A percentile compares a stretch with the other conserved stretches of the same genome.
Evolutionary conservation across 1,140 invertebrate genomes (phyloP).

Genomic region (Sarcophaga peregrina): DNA sequence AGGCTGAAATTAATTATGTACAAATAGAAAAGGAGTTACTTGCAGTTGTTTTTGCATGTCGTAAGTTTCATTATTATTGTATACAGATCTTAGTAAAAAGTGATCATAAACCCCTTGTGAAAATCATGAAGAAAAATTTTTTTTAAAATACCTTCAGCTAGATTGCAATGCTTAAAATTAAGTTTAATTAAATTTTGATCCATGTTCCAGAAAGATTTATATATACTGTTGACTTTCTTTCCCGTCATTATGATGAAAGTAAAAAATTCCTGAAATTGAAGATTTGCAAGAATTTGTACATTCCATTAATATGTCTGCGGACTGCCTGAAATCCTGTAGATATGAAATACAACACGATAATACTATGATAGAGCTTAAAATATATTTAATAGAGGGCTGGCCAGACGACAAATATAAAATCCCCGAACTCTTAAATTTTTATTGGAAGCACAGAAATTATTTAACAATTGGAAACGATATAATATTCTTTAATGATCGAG

Average conservation of each 20-base stretch:
- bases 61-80: too few relatives aligned
- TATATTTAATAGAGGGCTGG: conserved; percentile 1
- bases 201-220: conserved; percentile 55
- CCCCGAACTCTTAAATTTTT: background rate
- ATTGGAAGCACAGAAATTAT: conserved; percentile 39
- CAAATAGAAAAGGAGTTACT: too few relatives aligned
- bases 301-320: conserved; percentile 43
- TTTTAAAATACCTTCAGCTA: too few relatives aligned
- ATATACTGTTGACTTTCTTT: conserved; percentile 56
- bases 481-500: conserved; percentile 38
- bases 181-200: conserved; percentile 56
- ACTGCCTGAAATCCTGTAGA: background rate
- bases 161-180: conserved; percentile 34
- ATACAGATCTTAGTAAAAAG: too few relatives aligned
- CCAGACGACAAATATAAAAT: conserved; percentile 9
- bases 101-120: too few relatives aligned
- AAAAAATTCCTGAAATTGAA: conserved; percentile 25
- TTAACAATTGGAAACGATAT: conserved; percentile 41
- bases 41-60: too few relatives aligned
- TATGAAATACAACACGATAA: too few relatives aligned
- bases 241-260: conserved; percentile 48
- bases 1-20: too few relatives aligned
- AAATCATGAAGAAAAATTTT: too few relatives aligned
- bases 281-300: conserved; percentile 34
- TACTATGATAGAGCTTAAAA: background rate